These are phyloP conservation scores for Cryptomyrus ogoouensis DNA, from an alignment of 2,113 vertebrate genomes.

Conservation along the genomic window DNA sequence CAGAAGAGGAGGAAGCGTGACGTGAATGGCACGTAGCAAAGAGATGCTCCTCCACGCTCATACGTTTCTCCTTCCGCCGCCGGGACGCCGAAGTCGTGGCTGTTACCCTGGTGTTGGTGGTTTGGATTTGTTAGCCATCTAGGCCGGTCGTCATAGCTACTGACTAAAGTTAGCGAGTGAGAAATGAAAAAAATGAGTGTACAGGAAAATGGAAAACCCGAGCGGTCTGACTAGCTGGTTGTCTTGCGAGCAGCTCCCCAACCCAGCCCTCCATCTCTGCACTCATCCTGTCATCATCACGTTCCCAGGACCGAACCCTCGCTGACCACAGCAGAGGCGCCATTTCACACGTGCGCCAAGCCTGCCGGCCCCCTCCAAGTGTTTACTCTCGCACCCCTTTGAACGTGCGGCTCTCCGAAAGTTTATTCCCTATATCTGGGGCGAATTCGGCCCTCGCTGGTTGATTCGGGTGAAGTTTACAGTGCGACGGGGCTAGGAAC, in stretches of 20 bases:
- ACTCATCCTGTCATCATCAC: not conserved
- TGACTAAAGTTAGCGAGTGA: not conserved
- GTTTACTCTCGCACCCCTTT: not conserved
- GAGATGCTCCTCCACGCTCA: not conserved
- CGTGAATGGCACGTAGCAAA: not conserved
- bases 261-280: not conserved
- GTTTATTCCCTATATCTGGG: not conserved
- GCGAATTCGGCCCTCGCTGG: not conserved
- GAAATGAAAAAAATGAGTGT: not conserved
- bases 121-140: not conserved
- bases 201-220: not conserved
- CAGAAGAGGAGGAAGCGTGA: not conserved
- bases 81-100: not conserved
- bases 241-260: not conserved
- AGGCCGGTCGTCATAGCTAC: not conserved
- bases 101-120: not conserved
- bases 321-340: not conserved
- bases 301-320: not conserved
- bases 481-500: not conserved
- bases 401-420: not conserved
- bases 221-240: not conserved
- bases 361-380: not conserved
- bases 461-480: not conserved
- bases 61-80: not conserved
- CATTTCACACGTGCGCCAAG: not conserved